phyloP scores from a whole-genome alignment of 2,888 invertebrate genomes.

The Seira musarum region DNA sequence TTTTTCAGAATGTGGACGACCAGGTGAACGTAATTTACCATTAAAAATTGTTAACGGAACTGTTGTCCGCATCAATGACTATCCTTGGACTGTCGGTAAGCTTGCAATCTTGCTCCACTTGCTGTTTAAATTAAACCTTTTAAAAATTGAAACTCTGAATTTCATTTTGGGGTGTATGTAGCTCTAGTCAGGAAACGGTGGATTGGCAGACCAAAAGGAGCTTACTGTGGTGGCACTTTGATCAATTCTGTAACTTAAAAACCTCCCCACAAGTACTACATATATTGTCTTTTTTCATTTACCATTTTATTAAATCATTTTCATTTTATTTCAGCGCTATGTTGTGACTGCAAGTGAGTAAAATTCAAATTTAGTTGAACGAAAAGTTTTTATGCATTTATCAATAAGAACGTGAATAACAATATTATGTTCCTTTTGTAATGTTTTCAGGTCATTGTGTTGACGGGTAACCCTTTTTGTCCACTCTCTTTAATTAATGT shows the following conservation, averaged over 20 bases:
- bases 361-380: no score
- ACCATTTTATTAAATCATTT: conserved; percentile 1
- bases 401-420: no score
- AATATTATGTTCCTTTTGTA: no score
- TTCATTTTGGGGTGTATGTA: conserved; percentile 28
- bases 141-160: no score
- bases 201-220: conserved; percentile 59
- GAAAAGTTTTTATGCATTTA: no score
- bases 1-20: conserved; percentile 63
- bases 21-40: conserved; percentile 57
- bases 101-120: neutral
- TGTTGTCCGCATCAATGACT: conserved; percentile 61
- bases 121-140: no score
- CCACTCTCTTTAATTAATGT: neutral
- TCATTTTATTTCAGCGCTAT: conserved; percentile 27
- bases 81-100: conserved; percentile 60
- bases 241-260: conserved; percentile 50
- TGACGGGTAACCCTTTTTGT: conserved; percentile 30
- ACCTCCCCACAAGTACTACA: conserved; percentile 29
- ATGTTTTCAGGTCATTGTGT: conserved; percentile 59
- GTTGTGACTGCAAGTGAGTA: conserved; percentile 39
- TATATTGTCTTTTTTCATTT: no score
- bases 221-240: conserved; percentile 60
- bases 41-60: conserved; percentile 64
- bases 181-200: conserved; percentile 59